These are phyloP conservation scores for Nothura maculosa DNA, from an alignment of 2,797 vertebrate species.

Conservation along the genomic window DNA sequence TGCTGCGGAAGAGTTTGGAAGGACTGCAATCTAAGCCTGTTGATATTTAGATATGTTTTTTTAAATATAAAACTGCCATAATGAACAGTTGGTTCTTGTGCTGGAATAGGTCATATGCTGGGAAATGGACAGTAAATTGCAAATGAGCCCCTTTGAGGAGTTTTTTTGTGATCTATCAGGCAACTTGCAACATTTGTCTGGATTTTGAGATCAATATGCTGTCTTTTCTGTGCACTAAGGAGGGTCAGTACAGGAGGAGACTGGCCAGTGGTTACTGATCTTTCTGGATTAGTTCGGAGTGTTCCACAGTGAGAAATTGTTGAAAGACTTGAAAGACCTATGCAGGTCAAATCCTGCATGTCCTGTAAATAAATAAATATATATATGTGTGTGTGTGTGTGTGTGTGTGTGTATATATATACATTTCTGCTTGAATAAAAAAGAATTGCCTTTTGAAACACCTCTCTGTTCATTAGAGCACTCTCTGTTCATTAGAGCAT, in stretches of 20 bases:
- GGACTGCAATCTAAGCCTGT: neutral
- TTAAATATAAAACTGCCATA: neutral
- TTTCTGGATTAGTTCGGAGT: neutral
- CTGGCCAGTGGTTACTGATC: neutral
- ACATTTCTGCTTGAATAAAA: neutral
- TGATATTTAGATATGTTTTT: no score
- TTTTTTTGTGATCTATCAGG: neutral
- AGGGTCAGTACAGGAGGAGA: neutral
- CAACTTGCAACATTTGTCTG: neutral
- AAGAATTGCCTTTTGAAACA: neutral
- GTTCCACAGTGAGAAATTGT: neutral
- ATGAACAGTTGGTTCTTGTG: neutral
- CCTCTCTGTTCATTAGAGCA: neutral
- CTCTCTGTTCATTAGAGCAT: neutral
- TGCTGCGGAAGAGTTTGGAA: neutral
- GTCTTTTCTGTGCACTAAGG: neutral
- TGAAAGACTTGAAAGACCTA: neutral
- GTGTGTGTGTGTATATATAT: neutral
- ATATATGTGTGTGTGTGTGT: rapidly evolving
- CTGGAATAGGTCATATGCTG: no score
- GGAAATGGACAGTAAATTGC: neutral
- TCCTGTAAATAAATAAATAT: no score
- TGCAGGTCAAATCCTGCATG: neutral
- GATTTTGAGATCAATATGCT: neutral
- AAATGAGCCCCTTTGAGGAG: neutral